Evolutionary conservation across 2,888 invertebrate species (phyloP).

Genomic region (Oxystoma pomonae): DNA sequence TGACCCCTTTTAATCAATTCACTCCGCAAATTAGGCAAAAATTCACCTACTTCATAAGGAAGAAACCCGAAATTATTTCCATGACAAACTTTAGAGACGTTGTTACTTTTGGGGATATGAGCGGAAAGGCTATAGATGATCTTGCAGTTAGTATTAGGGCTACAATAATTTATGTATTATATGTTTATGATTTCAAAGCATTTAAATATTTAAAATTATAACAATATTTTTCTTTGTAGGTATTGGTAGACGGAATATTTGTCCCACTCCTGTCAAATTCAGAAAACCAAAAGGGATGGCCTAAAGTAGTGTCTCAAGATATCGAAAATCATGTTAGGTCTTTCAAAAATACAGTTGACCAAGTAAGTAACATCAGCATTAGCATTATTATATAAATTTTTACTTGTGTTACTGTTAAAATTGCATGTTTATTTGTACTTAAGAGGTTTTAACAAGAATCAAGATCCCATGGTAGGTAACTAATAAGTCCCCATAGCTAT

Average conservation of each 20-base stretch:
- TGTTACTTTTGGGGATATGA: conserved; percentile 67
- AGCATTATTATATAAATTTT: background rate
- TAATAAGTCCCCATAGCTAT: no score
- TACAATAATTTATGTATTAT: no score
- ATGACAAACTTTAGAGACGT: conserved; percentile 53
- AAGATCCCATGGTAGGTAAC: no score
- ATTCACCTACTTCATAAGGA: conserved; percentile 74
- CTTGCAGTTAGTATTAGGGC: conserved; percentile 11
- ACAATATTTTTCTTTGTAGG: conserved; percentile 1
- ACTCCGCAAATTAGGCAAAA: conserved; percentile 61
- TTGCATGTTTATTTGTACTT: background rate
- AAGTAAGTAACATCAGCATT: conserved; percentile 42
- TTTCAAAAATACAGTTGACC: conserved; percentile 65
- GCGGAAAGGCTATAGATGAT: conserved; percentile 23
- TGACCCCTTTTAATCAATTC: conserved; percentile 63
- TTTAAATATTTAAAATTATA: no score
- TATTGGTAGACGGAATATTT: conserved; percentile 66
- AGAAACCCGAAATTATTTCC: conserved; percentile 57
- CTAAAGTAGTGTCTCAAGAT: conserved; percentile 66
- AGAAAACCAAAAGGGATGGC: conserved; percentile 69
- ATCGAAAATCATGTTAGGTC: conserved; percentile 66
- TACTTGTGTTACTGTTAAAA: background rate
- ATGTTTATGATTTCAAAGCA: no score
- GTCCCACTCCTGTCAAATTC: conserved; percentile 69
- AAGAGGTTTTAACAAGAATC: no score